Evolutionary conservation across 2,888 invertebrate genomes (phyloP).

Genomic region (Ametastegia equiseti): DNA sequence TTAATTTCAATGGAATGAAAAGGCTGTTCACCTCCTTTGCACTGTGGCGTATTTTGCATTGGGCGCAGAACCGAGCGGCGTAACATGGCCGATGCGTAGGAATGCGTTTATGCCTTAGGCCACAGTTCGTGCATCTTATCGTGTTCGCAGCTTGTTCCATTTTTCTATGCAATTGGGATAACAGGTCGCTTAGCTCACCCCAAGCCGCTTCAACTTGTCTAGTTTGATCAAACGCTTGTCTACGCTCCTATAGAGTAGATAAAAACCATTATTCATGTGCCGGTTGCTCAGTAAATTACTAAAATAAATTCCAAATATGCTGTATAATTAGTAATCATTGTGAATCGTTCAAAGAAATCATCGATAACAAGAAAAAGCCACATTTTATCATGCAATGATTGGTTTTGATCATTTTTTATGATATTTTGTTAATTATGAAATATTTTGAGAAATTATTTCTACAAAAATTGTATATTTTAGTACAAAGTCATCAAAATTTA

Average conservation of each 20-base stretch:
- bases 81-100: constrained; percentile 92
- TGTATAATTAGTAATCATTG: too few species aligned
- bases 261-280: constrained; percentile 14
- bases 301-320: too few species aligned
- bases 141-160: constrained; percentile 97
- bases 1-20: background rate
- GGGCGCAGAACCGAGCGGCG: constrained; percentile 93
- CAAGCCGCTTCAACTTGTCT: constrained; percentile 91
- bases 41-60: constrained; percentile 93
- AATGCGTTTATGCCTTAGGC: constrained; percentile 91
- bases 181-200: constrained; percentile 91
- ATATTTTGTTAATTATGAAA: too few species aligned
- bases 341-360: too few species aligned
- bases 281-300: too few species aligned
- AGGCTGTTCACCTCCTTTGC: constrained; percentile 85
- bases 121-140: constrained; percentile 96
- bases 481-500: background rate
- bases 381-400: too few species aligned
- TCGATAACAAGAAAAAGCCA: too few species aligned
- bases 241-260: constrained; percentile 80
- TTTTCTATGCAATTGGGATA: constrained; percentile 94
- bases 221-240: constrained; percentile 85
- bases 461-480: background rate
- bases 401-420: too few species aligned
- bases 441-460: background rate